Conservation (phyloP, 2,888 invertebrate species). For the Eurytoma californica region DNA sequence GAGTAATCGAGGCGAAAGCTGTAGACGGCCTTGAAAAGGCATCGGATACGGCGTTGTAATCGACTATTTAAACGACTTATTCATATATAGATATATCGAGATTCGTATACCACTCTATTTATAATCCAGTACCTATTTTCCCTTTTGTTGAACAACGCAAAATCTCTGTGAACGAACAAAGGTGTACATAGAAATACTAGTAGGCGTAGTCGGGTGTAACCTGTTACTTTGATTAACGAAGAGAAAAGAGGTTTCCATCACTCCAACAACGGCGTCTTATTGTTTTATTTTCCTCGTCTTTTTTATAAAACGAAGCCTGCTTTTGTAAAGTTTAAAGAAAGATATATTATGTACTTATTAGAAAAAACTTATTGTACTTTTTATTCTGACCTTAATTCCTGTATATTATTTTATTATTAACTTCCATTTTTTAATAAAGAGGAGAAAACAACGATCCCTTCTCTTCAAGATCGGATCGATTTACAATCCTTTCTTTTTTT, state of each 20-base stretch:
- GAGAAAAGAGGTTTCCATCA: too few species aligned
- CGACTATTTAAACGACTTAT: conserved; percentile 2
- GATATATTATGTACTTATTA: conserved; percentile 14
- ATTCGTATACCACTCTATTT: background rate
- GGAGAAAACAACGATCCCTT: too few species aligned
- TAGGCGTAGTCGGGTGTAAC: too few species aligned
- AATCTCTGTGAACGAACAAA: too few species aligned
- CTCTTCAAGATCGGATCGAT: too few species aligned
- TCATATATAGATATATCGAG: conserved; percentile 5
- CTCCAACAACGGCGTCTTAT: background rate
- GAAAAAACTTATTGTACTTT: background rate
- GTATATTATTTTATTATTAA: background rate
- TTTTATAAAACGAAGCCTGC: conserved; percentile 38
- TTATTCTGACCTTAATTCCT: background rate
- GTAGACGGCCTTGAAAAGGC: background rate
- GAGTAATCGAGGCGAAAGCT: background rate
- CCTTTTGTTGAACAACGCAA: too few species aligned
- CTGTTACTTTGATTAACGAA: too few species aligned
- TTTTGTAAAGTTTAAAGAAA: conserved; percentile 32
- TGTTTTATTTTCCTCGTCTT: conserved; percentile 17
- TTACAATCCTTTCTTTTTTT: too few species aligned
- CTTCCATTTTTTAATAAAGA: background rate
- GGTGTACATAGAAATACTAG: too few species aligned
- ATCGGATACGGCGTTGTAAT: background rate
- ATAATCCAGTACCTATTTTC: too few species aligned